Evolutionary conservation across 2,113 vertebrate genomes (phyloP).

Genomic region (Prietella phreatophila): DNA sequence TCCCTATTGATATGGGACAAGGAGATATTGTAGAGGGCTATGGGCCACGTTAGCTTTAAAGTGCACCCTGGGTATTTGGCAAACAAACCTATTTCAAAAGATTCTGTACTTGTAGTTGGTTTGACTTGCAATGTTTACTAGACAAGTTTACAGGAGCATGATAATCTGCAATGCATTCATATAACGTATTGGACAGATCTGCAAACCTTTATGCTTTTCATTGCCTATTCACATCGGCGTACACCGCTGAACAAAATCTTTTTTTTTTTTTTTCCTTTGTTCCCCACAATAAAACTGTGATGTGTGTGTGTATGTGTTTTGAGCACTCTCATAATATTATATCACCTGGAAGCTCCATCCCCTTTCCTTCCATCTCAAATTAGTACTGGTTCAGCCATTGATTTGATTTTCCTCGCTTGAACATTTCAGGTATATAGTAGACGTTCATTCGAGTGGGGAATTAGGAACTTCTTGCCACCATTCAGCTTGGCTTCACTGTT

Average conservation of each 20-base stretch:
- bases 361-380: background rate
- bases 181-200: background rate
- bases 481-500: background rate
- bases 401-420: background rate
- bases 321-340: background rate
- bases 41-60: conserved; percentile 2
- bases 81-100: background rate
- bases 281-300: background rate
- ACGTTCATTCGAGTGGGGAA: background rate
- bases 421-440: background rate
- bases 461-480: background rate
- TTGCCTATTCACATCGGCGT: background rate
- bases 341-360: background rate
- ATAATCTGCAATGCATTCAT: background rate
- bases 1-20: conserved; percentile 21
- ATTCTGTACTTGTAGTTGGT: background rate
- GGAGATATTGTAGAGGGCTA: conserved; percentile 38
- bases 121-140: background rate
- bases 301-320: background rate
- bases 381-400: background rate
- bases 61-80: background rate
- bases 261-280: too few species aligned
- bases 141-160: background rate
- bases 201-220: background rate
- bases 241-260: background rate